A percentile compares a stretch with the other conserved stretches of the same genome.
These are phyloP conservation scores for Lordiphosa mommai DNA, from an alignment of 1,140 invertebrate species.

Conservation along the genomic window DNA sequence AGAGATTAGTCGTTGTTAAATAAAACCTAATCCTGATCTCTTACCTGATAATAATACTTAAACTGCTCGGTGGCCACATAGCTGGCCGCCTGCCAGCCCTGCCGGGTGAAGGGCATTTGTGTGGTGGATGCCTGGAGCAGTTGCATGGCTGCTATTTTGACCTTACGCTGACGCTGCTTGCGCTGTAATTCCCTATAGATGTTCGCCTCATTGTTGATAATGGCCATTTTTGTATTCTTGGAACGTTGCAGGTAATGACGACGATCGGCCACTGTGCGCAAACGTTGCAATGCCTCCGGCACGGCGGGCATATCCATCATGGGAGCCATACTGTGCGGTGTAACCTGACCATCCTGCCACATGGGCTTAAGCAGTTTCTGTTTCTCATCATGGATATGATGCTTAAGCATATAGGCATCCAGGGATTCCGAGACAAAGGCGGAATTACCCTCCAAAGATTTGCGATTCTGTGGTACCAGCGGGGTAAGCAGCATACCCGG, in stretches of 20 bases:
- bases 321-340: conserved; percentile 55
- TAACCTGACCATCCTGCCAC: conserved; percentile 66
- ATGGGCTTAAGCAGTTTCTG: conserved; percentile 56
- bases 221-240: conserved; percentile 65
- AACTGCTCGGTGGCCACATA: conserved; percentile 66
- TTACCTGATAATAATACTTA: conserved; percentile 67
- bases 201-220: conserved; percentile 77
- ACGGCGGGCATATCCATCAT: conserved; percentile 66
- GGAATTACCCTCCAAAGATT: conserved; percentile 36
- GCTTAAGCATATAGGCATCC: conserved; percentile 65
- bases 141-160: conserved; percentile 55
- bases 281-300: conserved; percentile 56
- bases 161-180: conserved; percentile 56
- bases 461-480: conserved; percentile 53
- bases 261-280: conserved; percentile 73
- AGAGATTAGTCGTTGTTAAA: not conserved
- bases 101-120: conserved; percentile 64
- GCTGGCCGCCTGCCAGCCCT: conserved; percentile 75
- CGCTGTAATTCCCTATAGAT: conserved; percentile 69
- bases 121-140: conserved; percentile 38
- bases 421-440: conserved; percentile 68
- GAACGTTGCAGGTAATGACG: conserved; percentile 59
- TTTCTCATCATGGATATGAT: conserved; percentile 37
- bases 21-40: not conserved
- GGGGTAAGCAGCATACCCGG: conserved; percentile 75